Conservation (phyloP, 2,113 vertebrate genomes). For the Mormyrus lacerda region DNA sequence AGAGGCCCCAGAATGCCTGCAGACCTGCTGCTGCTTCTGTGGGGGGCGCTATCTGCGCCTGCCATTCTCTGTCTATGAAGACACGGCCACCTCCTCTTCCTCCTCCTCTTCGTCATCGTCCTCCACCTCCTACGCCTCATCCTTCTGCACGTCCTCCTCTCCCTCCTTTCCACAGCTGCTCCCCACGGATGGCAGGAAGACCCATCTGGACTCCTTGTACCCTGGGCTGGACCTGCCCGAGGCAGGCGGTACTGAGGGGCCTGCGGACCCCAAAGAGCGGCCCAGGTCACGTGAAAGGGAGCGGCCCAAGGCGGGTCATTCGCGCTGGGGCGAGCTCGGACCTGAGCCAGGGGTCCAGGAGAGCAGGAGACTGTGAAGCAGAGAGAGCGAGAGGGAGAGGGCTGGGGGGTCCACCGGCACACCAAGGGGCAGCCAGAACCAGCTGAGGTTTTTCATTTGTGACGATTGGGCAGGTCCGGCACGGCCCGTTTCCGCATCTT, state of each 20-base stretch:
- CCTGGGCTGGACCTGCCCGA: constrained; percentile 50
- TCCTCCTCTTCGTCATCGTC: constrained; percentile 40
- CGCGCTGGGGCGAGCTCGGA: constrained; percentile 70
- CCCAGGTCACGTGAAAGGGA: constrained; percentile 56
- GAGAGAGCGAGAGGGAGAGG: background rate
- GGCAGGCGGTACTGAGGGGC: constrained; percentile 55
- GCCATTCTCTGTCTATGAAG: constrained; percentile 72
- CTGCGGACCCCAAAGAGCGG: constrained; percentile 45
- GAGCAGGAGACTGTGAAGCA: constrained; percentile 61
- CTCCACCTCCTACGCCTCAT: constrained; percentile 47
- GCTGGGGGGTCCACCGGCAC: background rate
- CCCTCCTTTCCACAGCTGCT: constrained; percentile 66
- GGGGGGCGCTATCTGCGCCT: constrained; percentile 80
- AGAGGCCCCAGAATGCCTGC: constrained; percentile 71
- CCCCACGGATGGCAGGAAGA: constrained; percentile 60
- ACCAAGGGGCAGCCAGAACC: background rate
- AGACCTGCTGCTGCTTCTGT: constrained; percentile 84
- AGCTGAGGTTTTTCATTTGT: background rate
- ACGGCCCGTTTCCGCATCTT: background rate
- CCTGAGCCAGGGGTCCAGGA: constrained; percentile 57
- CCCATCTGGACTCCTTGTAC: constrained; percentile 58
- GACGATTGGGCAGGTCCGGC: background rate
- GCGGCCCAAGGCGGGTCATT: constrained; percentile 42
- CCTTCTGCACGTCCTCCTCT: constrained; percentile 44
- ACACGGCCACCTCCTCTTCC: constrained; percentile 56